A percentile compares a stretch with the other conserved stretches of the same genome.
Conservation (phyloP, 2,888 invertebrate species). For the Syrphus vitripennis region DNA sequence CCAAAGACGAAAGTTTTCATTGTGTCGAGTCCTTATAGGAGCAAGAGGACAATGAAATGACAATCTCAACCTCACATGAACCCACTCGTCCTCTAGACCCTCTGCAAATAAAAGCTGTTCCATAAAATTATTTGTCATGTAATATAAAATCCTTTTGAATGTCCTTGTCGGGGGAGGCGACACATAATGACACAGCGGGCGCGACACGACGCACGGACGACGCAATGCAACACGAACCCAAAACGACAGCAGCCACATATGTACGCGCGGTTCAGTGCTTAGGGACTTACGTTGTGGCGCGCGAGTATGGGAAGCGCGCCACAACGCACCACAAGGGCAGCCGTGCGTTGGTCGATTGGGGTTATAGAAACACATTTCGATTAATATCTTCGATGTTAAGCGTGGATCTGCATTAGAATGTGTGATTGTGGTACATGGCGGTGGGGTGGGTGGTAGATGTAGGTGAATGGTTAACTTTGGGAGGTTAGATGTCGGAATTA, state of each 20-base stretch:
- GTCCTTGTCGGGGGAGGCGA: not conserved
- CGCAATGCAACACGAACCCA: conserved; percentile 48
- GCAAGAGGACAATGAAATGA: conserved; percentile 52
- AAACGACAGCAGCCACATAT: not conserved
- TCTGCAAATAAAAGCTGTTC: conserved; percentile 4
- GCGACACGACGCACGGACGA: conserved; percentile 22
- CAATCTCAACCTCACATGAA: conserved; percentile 22
- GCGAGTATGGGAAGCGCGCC: too few species aligned
- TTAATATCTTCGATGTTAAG: conserved; percentile 42
- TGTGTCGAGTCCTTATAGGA: conserved; percentile 33
- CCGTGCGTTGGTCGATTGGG: not conserved
- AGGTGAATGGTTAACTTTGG: not conserved
- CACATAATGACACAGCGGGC: not conserved
- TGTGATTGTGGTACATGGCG: not conserved
- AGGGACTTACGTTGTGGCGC: too few species aligned
- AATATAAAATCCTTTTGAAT: conserved; percentile 56
- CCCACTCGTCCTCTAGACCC: not conserved
- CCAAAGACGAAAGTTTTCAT: conserved; percentile 42
- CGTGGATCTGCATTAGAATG: conserved; percentile 26
- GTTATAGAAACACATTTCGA: conserved; percentile 59
- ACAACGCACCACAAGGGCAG: not conserved
- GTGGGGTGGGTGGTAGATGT: not conserved
- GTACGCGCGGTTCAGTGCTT: conserved; percentile 10
- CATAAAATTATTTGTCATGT: conserved; percentile 48
- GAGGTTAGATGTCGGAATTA: conserved; percentile 19